These are phyloP conservation scores for Erinaceus europaeus DNA, from an alignment of 2,113 vertebrate species.

Conservation along the genomic window DNA sequence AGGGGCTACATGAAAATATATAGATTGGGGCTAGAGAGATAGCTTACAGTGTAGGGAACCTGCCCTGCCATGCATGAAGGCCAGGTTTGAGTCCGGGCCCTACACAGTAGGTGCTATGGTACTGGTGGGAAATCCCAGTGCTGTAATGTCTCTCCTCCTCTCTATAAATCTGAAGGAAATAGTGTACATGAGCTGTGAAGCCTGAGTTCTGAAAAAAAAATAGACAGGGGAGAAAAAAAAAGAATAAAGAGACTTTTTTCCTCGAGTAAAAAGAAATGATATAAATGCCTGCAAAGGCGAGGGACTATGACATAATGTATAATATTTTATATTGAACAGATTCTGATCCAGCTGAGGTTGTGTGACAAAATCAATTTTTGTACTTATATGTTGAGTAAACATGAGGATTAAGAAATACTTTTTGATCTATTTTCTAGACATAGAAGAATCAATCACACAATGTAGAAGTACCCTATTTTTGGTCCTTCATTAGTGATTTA, in stretches of 20 bases:
- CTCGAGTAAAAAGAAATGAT: neutral
- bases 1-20: neutral
- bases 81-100: too few species aligned
- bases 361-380: conserved; percentile 21
- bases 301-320: neutral
- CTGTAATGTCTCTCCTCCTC: neutral
- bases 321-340: neutral
- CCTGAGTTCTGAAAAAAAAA: too few species aligned
- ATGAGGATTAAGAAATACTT: neutral
- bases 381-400: conserved; percentile 14
- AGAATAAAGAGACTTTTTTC: too few species aligned
- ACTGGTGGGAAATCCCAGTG: too few species aligned
- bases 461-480: neutral
- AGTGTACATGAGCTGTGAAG: too few species aligned
- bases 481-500: neutral
- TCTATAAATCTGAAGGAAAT: too few species aligned
- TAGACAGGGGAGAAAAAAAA: too few species aligned
- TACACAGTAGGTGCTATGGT: neutral
- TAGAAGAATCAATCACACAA: conserved; percentile 16
- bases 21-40: too few species aligned
- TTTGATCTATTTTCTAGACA: conserved; percentile 14
- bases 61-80: too few species aligned
- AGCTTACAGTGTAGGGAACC: too few species aligned
- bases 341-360: neutral
- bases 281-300: neutral